Evolutionary conservation across 2,888 invertebrate species (phyloP).

Genomic region (Folsomia candida): DNA sequence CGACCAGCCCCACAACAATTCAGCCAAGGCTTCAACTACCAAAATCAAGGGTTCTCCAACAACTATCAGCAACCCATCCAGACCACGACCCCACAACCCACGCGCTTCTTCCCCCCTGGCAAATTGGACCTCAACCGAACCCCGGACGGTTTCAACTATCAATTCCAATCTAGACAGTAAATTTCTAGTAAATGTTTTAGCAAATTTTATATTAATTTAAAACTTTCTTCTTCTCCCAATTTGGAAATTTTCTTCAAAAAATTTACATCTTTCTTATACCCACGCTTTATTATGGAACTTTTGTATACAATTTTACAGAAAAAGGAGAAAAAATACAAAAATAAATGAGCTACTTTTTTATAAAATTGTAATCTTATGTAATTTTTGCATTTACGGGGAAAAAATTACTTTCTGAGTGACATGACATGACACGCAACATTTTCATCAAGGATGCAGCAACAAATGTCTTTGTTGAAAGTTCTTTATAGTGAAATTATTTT

Average conservation of each 20-base stretch:
- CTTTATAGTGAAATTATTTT: too few species aligned
- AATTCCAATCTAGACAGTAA: slow-evolving; percentile 58
- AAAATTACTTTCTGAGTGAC: too few species aligned
- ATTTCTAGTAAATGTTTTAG: background rate
- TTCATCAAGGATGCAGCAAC: too few species aligned
- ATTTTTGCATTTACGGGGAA: too few species aligned
- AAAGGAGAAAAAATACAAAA: slow-evolving; percentile 9
- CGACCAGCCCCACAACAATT: slow-evolving; percentile 50
- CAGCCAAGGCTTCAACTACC: slow-evolving; percentile 52
- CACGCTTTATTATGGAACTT: background rate
- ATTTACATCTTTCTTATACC: slow-evolving; percentile 5
- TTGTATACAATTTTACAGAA: background rate
- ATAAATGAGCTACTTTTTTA: slow-evolving; percentile 5
- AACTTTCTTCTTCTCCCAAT: slow-evolving; percentile 14
- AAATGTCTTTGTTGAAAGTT: too few species aligned
- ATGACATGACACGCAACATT: too few species aligned
- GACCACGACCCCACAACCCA: slow-evolving; percentile 68
- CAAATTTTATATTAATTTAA: background rate
- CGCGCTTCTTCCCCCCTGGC: slow-evolving; percentile 78
- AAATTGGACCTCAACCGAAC: slow-evolving; percentile 81
- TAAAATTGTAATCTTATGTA: background rate
- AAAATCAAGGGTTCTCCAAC: slow-evolving; percentile 34
- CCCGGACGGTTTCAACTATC: slow-evolving; percentile 83
- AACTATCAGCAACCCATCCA: slow-evolving; percentile 34
- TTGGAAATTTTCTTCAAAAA: slow-evolving; percentile 4